Evolutionary conservation across 2,888 invertebrate species (phyloP), one percentile per base, ranked within the genome.

Genomic region (Drosophila flavopinicola): DNA sequence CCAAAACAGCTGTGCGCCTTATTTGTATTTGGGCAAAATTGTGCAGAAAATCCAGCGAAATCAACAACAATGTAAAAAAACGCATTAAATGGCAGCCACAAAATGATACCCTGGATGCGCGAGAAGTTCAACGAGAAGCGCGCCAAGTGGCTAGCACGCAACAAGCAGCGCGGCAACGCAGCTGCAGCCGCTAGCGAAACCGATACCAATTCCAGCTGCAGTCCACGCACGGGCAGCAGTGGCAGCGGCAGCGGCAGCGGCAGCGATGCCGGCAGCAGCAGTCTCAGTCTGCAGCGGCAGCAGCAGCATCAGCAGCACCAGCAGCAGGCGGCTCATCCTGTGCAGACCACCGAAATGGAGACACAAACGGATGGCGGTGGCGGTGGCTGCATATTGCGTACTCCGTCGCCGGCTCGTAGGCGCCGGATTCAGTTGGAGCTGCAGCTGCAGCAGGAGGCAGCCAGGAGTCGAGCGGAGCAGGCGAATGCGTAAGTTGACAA

Each of bases 51-150:
- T 20, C 1, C 25, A 48, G 11, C 5, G 27, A 51, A 61, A 65
- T 13, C 33, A 37, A 37, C 17, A 44, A 30, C 11, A 37, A 72
- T 74, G 69, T 72, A 64, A 72, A 45, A 9, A 1, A 30, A 42
- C 15, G 41, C 39, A 56, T 35, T 63, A 60, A 65, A 79, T 77
- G 68, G 71, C 53, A 64, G 47, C 56, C 56, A 59, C 65, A 75
- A 47, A 6, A 91, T 91, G 91, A 90, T 91, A 78, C 90, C 90
- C 66, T 91, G 91, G 91, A 88, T 91, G 77, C 88, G 90, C 73
- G 91, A 91, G 65, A 91, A 91, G 78, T 88, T 91, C 65, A 90
- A 89, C 47, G 91, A 91, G 78, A 89, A 90, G 69, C 90, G 91
- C 61, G 89, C 89, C 47, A 88, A 88, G 75, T 90, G 90, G 91